Conservation (phyloP, 1,140 invertebrate species). For the Brachionus rubens region DNA sequence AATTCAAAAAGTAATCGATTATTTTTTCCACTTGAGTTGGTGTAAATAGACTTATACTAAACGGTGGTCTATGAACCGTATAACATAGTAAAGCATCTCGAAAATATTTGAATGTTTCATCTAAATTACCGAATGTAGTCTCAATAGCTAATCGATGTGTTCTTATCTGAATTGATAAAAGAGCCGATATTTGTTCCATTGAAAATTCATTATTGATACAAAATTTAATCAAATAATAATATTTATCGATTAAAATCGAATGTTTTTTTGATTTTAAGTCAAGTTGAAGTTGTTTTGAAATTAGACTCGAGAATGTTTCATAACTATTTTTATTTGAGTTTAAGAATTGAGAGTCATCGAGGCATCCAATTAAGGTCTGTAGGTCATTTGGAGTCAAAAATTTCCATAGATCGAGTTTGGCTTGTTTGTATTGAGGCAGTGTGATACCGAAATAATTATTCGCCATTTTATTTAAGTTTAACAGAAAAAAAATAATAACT, state of each 20-base stretch:
- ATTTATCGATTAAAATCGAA: slow-evolving; percentile 34
- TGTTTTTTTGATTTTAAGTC: not conserved
- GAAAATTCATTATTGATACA: not conserved
- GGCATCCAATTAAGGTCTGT: slow-evolving; percentile 2
- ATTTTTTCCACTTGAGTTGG: slow-evolving; percentile 8
- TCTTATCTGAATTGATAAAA: not conserved
- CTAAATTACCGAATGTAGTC: slow-evolving; percentile 40
- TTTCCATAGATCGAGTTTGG: slow-evolving; percentile 15
- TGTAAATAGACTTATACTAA: slow-evolving; percentile 18
- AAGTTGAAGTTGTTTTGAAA: not conserved
- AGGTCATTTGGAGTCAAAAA: not conserved
- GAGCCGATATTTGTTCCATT: not conserved
- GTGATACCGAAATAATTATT: slow-evolving; percentile 27
- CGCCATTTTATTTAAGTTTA: not conserved
- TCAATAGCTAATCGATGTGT: slow-evolving; percentile 3
- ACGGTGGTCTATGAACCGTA: slow-evolving; percentile 23
- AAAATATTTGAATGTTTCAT: slow-evolving; percentile 28
- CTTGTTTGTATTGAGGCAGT: not conserved
- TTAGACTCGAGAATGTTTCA: not conserved
- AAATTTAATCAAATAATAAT: slow-evolving; percentile 33
- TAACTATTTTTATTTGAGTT: not conserved
- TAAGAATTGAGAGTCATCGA: not conserved
- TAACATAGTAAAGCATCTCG: not conserved
- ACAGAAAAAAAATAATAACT: not conserved
- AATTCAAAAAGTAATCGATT: slow-evolving; percentile 9